These are phyloP conservation scores for Cetoscarus ocellatus DNA, from an alignment of 2,797 vertebrate genomes.

Conservation along the genomic window DNA sequence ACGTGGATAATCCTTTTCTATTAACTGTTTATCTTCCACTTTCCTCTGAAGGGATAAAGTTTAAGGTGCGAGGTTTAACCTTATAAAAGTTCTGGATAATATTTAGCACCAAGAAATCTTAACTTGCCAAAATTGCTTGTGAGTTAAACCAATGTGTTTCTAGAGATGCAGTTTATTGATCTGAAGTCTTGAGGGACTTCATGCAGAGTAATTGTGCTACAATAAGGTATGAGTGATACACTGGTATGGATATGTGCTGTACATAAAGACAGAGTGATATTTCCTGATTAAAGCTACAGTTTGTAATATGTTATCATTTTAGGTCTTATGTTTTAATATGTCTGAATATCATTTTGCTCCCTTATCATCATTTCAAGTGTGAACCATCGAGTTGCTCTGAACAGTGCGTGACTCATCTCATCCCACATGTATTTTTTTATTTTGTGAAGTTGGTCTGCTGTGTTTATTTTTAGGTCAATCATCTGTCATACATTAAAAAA, in stretches of 20 bases:
- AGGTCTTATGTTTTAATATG: constrained; percentile 11
- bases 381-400: constrained; percentile 47
- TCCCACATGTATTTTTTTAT: constrained; percentile 71
- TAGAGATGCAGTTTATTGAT: constrained; percentile 13
- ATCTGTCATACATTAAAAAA: constrained; percentile 56
- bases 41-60: too few species aligned
- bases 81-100: too few species aligned
- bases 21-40: too few species aligned
- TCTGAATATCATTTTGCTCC: constrained; percentile 9
- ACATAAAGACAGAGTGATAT: constrained; percentile 9
- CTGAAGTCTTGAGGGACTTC: neutral
- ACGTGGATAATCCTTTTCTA: too few species aligned
- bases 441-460: constrained; percentile 53
- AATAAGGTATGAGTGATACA: neutral
- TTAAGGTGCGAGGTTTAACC: too few species aligned
- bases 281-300: constrained; percentile 8
- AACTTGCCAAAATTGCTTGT: neutral
- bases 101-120: neutral
- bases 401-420: constrained; percentile 68
- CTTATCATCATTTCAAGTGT: constrained; percentile 33
- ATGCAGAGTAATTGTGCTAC: neutral
- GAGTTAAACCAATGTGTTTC: neutral
- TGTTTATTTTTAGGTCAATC: constrained; percentile 70
- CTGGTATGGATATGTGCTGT: neutral
- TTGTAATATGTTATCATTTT: neutral